Evolutionary conservation across 2,113 vertebrate genomes (phyloP), one percentile per base, ranked within the genome.

Genomic region (Antigone vipio): DNA sequence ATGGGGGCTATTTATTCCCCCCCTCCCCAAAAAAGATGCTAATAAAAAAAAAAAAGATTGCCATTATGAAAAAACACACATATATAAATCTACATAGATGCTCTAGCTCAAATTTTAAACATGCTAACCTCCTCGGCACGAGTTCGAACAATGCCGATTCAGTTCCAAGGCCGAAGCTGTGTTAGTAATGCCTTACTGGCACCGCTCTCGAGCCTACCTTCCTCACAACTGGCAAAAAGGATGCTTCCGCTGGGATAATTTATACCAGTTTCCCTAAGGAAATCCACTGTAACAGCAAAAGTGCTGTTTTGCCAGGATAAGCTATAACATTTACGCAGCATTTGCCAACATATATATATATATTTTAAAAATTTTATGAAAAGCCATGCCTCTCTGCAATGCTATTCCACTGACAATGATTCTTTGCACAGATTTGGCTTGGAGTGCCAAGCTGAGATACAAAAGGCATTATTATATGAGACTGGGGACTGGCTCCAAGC

Each of bases 181-280:
- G 71, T 27, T 59, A 76, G 85, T 59, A 92, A 96, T 42, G 81
- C 58, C n/a, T 94, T 92, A 71, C 71, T 94, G 92, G 94, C 90
- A 79, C 50, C 0, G 2, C 59, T 92, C 38, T 85, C 21, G 1
- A 88, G 74, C 71, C 71, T 88, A 95, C 92, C 93, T 94, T 96
- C 85, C 78, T 79, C 77, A 20, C 17, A 85, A 93, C 72, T 94
- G 91, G 90, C 95, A 83, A 80, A 93, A 94, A 86, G 63, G 85
- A 93, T 95, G 85, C 92, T 96, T 97, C 96, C 4, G 3, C 78
- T 62, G 59, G 88, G 59, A 83, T 90, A 92, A 93, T 94, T 96
- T 93, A 95, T 93, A 85, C 63, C 82, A 85, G 74, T 83, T 93
- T 96, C 95, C 95, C 92, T 69, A 62, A 96, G 88, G 95, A 97